Base-by-base conservation (phyloP, 2,888 invertebrate species). In the Hypselothyrea guttata region DNA sequence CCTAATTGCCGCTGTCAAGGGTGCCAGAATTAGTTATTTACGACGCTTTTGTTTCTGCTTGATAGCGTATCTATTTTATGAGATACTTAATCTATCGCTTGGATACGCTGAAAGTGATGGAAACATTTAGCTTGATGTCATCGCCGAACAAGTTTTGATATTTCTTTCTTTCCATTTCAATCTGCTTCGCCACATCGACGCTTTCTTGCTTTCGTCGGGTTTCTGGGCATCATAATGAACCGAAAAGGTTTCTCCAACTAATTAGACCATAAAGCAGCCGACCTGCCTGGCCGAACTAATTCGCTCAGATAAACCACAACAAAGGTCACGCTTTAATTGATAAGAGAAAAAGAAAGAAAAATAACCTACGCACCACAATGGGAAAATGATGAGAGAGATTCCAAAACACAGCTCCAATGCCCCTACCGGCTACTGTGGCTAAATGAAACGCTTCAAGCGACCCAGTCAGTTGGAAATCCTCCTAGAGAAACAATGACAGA, bases 271-370 rank as follows among this genome's bases (percentile, higher is more conserved):
- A 84, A 84, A 81, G 72, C 60, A 59, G 48, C 66, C 64, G 66
- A 59, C 54, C 54, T 61, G 60, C 55, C 54, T 73, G 68, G 74
- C 67, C 73, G 73, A 78, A 77, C 81, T 79, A 79, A 77, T 82
- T 82, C 71, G 60, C 69, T 60, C 56, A 69, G 77, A 78, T 78
- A 84, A 84, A 78, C 84, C 81, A 81, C 81, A 81, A 81, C 75
- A 81, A 81, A 81, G 81, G 85, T 81, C 85, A 81, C 81, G 84
- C 81, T 81, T 81, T 81, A 84, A 81, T 81, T 81, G 81, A 81
- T 81, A 81, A 81, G 67, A 73, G 66, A 74, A 64, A 37, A 35
- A 28, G 18, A 44, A 34, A 38, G 22, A 38, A 41, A 40, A 30
- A 62, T 52, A 15, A 7, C 11, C 7, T 12, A 34, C n/a, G n/a